Conservation (phyloP, 2,797 vertebrate genomes). For the Danionella dracula region DNA sequence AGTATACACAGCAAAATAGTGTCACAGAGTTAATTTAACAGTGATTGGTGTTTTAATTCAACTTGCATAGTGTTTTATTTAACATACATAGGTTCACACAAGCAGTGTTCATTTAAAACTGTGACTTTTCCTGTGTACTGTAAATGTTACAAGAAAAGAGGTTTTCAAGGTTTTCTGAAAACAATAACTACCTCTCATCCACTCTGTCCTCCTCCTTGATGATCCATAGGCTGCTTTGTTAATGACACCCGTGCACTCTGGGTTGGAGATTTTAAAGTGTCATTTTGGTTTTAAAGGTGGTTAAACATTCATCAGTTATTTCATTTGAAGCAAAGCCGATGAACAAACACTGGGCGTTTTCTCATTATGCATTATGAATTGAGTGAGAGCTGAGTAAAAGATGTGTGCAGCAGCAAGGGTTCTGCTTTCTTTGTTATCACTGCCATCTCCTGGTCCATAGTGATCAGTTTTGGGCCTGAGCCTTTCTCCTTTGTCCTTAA, state of each 20-base stretch:
- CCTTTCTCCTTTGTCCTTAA: conserved; percentile 28
- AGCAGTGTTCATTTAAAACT: too few relatives aligned
- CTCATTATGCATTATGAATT: conserved; percentile 42
- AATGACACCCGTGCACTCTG: conserved; percentile 29
- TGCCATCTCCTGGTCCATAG: conserved; percentile 54
- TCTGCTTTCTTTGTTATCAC: conserved; percentile 53
- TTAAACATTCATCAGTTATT: conserved; percentile 51
- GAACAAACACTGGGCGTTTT: conserved; percentile 49
- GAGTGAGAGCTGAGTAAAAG: conserved; percentile 26
- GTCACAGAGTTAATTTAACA: too few relatives aligned
- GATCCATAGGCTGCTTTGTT: conserved; percentile 35
- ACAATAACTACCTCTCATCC: neutral
- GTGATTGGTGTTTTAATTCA: too few relatives aligned
- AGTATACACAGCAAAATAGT: too few relatives aligned
- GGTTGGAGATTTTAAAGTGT: conserved; percentile 46
- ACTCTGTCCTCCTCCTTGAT: conserved; percentile 2
- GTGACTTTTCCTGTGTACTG: neutral
- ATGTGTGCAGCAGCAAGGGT: conserved; percentile 20
- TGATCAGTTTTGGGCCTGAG: conserved; percentile 34
- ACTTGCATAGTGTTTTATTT: too few relatives aligned
- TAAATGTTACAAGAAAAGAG: neutral
- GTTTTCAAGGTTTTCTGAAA: conserved; percentile 23
- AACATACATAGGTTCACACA: too few relatives aligned
- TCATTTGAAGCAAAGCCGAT: conserved; percentile 43
- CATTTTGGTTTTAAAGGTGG: conserved; percentile 47